Percentiles rank a stretch among this genome's conserved stretches.
Conservation (phyloP, 2,113 vertebrate genomes). For the Coptodon rendalli region DNA sequence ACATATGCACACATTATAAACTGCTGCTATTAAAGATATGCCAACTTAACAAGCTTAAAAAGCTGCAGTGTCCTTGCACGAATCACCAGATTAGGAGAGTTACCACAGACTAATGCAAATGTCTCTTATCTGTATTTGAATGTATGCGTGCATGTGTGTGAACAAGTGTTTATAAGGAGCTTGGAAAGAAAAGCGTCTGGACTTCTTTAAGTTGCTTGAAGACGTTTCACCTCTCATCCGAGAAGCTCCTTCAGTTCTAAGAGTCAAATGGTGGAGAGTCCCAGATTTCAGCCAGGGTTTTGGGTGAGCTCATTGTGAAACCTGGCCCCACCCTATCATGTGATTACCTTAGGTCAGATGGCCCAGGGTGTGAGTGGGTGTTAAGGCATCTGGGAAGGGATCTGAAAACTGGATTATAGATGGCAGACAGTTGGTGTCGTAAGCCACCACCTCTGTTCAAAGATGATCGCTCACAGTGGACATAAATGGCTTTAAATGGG, state of each 20-base stretch:
- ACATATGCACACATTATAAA: background rate
- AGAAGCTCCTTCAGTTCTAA: background rate
- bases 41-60: background rate
- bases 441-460: rapidly evolving
- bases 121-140: background rate
- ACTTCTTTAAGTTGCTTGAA: background rate
- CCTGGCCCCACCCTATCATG: background rate
- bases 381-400: background rate
- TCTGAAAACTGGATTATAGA: background rate
- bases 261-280: background rate
- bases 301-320: background rate
- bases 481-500: rapidly evolving
- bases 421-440: rapidly evolving
- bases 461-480: background rate
- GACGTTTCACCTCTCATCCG: background rate
- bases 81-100: background rate
- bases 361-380: rapidly evolving
- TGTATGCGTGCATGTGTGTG: background rate
- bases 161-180: background rate
- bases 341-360: background rate
- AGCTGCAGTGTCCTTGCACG: background rate
- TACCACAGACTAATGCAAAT: background rate
- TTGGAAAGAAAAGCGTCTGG: background rate
- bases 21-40: background rate
- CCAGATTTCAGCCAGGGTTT: background rate